Evolutionary conservation across 2,888 invertebrate genomes (phyloP).

Genomic region (Caenorhabditis sp.): DNA sequence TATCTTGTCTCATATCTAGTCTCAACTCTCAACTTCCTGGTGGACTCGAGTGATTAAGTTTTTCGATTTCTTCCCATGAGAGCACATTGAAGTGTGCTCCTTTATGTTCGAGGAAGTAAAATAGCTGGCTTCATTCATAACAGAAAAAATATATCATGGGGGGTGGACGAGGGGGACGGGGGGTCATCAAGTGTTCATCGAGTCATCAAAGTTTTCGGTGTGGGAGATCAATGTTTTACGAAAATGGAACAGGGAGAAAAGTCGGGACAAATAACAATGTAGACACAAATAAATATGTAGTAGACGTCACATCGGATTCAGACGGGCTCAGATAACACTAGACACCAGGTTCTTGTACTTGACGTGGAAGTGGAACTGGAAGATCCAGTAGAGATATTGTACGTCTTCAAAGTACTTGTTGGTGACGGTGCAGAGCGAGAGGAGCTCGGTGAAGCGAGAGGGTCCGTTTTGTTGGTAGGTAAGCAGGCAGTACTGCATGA

Average conservation of each 20-base stretch:
- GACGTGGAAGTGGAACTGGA: slow-evolving; percentile 40
- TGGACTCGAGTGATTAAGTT: too few species aligned
- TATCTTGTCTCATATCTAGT: too few species aligned
- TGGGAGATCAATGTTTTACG: neutral
- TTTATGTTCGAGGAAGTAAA: too few species aligned
- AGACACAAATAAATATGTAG: neutral
- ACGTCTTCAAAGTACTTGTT: slow-evolving; percentile 35
- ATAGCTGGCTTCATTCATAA: neutral
- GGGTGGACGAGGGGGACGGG: too few species aligned
- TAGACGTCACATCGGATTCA: neutral
- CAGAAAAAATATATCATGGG: neutral
- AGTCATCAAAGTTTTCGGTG: neutral
- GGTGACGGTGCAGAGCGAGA: slow-evolving; percentile 35
- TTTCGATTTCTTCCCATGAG: too few species aligned
- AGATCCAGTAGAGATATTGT: slow-evolving; percentile 41
- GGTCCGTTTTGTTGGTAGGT: slow-evolving; percentile 27
- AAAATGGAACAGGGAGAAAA: neutral
- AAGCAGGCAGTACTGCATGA: slow-evolving; percentile 39
- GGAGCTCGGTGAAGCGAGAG: slow-evolving; percentile 29
- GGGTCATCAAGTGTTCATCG: neutral
- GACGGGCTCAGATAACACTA: slow-evolving; percentile 27
- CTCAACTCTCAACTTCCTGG: too few species aligned
- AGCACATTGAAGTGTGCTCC: too few species aligned
- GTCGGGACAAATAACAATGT: neutral
- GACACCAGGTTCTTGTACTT: slow-evolving; percentile 43